Evolutionary conservation across 2,113 vertebrate species (phyloP).

Genomic region (Trochalopteron elliotii): DNA sequence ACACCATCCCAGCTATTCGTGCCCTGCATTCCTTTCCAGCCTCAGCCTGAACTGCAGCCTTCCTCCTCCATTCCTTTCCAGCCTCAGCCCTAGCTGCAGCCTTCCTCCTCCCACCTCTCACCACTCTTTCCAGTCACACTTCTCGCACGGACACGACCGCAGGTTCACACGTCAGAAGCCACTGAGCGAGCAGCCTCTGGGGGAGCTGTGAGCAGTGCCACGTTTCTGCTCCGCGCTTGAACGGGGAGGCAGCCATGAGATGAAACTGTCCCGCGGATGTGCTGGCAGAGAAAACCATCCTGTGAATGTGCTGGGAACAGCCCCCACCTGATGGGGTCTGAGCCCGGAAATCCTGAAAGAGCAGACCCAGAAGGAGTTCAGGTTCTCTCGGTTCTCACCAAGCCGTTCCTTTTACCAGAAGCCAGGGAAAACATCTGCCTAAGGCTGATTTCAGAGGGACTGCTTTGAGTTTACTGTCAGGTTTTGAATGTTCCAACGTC

Average conservation of each 20-base stretch:
- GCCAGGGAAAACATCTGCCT: constrained; percentile 24
- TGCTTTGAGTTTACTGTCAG: background rate
- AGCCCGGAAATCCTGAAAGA: background rate
- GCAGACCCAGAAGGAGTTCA: background rate
- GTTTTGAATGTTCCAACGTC: background rate
- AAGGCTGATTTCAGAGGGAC: background rate
- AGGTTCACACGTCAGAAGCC: background rate
- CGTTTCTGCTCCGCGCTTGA: background rate
- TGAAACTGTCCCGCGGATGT: background rate
- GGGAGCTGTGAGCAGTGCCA: constrained; percentile 41
- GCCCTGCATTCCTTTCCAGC: constrained; percentile 9
- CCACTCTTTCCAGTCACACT: constrained; percentile 28
- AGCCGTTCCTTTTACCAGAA: background rate
- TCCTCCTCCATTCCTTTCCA: background rate
- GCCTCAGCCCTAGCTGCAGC: background rate
- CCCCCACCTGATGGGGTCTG: background rate
- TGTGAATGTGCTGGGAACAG: background rate
- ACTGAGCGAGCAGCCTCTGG: background rate
- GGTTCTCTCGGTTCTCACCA: background rate
- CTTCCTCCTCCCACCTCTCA: constrained; percentile 16
- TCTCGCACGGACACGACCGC: background rate
- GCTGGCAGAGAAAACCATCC: background rate
- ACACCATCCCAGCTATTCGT: background rate
- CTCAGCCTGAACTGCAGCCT: background rate
- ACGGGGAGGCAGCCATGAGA: background rate